Conservation (phyloP, 2,888 invertebrate genomes). For the Aphidius colemani region DNA sequence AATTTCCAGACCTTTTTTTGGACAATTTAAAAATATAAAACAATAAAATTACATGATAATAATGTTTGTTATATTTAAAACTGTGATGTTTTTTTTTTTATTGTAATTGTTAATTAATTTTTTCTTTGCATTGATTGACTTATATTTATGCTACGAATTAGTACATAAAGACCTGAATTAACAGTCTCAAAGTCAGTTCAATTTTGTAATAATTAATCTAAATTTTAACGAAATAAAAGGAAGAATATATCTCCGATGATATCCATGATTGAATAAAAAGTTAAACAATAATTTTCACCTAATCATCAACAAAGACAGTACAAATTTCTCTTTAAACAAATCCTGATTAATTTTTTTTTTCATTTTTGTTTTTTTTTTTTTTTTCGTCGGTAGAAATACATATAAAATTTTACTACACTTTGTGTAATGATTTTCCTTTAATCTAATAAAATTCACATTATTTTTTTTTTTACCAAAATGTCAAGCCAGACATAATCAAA, state of each 20-base stretch:
- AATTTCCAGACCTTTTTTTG: background rate
- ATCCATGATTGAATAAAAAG: background rate
- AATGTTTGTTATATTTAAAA: constrained; percentile 5
- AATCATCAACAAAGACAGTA: too few species aligned
- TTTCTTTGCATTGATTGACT: constrained; percentile 7
- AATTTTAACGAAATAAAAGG: constrained; percentile 12
- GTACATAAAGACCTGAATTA: constrained; percentile 24
- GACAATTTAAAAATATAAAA: background rate
- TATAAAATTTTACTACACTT: too few species aligned
- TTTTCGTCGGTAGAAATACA: too few species aligned
- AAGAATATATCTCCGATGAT: background rate
- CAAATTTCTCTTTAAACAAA: too few species aligned
- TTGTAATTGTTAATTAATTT: background rate
- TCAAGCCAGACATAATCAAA: too few species aligned
- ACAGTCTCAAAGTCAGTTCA: constrained; percentile 26
- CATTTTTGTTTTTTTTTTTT: too few species aligned
- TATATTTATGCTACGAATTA: constrained; percentile 25
- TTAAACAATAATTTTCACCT: background rate
- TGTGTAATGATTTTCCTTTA: background rate
- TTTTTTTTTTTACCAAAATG: too few species aligned
- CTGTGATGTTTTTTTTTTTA: background rate
- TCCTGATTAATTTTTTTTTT: background rate
- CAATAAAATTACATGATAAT: constrained; percentile 8
- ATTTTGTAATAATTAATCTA: constrained; percentile 14
- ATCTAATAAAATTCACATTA: background rate